Base-by-base conservation (phyloP, 2,113 vertebrate species). In the Cyanoramphus novaezelandiae region DNA sequence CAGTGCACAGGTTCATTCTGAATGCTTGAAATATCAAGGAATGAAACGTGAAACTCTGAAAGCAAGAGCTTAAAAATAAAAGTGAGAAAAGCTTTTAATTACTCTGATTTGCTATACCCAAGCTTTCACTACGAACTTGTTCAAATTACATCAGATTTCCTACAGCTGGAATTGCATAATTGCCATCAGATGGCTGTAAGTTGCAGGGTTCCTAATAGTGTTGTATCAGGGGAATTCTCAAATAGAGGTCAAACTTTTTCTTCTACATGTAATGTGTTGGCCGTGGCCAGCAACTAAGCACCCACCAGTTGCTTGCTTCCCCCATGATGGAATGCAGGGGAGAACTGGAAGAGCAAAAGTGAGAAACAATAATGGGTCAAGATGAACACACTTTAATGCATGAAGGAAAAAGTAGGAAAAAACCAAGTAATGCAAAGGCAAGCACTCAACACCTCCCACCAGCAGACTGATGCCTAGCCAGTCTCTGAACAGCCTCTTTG, bases 391-490 rank as follows among this genome's bases (percentile, higher is more conserved):
- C 29, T 85, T 87, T 27, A 55, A 71, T 43, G 75, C 7, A 31
- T 11, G 17, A 77, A 24, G 12, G 5, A 37, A 27, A 37, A 64
- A 91, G 11, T 7, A 19, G 1, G 12, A 13, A 52, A 70, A 74
- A 87, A 63, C 0, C 43, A 88, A 82, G 31, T 53, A 50, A 78
- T 75, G 35, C 60, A 82, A 87, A 95, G 10, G 46, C 43, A 88
- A 92, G 59, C 43, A 77, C 17, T 90, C 69, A 92, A 50, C 7
- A 33, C 90, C 77, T 97, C 84, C 87, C 65, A 96, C 84, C 13
- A 75, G 8, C 65, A 91, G 35, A 79, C 33, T 37, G 69, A 41
- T 71, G 43, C 65, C 88, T 63, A 91, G 50, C 3, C 69, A 90
- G 84, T 91, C 52, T 82, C 74, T 0, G 1, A 85, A 95, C 87